Evolutionary conservation across 2,888 invertebrate genomes (phyloP).

Genomic region (Nemurella pictetii): DNA sequence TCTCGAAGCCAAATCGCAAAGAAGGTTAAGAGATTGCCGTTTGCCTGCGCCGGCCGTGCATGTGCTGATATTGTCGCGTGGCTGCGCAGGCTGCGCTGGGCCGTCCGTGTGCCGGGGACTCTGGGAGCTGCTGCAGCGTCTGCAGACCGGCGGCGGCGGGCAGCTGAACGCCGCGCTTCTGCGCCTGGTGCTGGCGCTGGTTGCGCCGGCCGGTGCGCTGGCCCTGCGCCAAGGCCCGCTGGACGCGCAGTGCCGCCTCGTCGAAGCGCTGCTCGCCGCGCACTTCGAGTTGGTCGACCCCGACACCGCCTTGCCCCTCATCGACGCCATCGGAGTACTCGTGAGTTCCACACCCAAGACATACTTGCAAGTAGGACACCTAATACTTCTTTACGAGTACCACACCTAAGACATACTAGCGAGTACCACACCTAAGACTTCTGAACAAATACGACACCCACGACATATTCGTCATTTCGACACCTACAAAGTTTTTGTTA

Average conservation of each 20-base stretch:
- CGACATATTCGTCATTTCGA: too few species aligned
- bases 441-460: too few species aligned
- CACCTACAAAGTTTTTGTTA: too few species aligned
- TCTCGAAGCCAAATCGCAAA: too few species aligned
- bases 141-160: conserved; percentile 68
- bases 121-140: conserved; percentile 69
- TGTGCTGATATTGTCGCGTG: too few species aligned
- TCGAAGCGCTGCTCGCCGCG: conserved; percentile 61
- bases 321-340: neutral
- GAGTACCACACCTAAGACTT: too few species aligned
- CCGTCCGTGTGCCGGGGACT: conserved; percentile 74
- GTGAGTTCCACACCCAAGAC: too few species aligned
- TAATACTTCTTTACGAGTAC: too few species aligned
- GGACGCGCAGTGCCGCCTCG: conserved; percentile 73
- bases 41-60: too few species aligned
- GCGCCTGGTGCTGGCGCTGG: conserved; percentile 69
- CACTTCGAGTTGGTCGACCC: neutral
- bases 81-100: conserved; percentile 66
- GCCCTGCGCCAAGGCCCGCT: conserved; percentile 68
- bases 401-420: too few species aligned
- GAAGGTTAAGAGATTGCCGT: too few species aligned
- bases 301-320: neutral
- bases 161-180: conserved; percentile 53
- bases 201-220: conserved; percentile 67
- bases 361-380: too few species aligned